phyloP scores from a whole-genome alignment of 1,140 invertebrate genomes.

The Bombus confusus region DNA sequence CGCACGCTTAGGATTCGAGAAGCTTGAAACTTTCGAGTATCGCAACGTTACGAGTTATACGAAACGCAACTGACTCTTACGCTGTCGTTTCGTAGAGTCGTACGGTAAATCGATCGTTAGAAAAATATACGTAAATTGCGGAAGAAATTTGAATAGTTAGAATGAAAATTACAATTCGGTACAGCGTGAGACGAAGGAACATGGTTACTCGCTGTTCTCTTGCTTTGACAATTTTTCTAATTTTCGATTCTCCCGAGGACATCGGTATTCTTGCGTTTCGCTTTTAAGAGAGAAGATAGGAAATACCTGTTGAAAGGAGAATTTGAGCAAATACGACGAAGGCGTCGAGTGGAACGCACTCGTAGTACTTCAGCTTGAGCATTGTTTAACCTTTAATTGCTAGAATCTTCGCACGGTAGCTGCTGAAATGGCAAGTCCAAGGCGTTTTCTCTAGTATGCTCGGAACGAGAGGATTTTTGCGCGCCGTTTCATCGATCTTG shows the following conservation, averaged over 20 bases:
- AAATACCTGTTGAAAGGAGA: background rate
- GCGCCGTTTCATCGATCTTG: background rate
- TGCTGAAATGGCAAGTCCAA: constrained; percentile 35
- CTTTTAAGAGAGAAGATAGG: background rate
- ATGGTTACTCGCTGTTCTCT: no score
- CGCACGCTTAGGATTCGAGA: background rate
- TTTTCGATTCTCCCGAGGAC: no score
- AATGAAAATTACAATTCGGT: no score
- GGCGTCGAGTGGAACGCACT: background rate
- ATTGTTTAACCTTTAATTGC: constrained; percentile 47
- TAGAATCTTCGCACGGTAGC: constrained; percentile 27
- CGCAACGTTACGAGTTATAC: background rate
- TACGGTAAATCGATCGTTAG: no score
- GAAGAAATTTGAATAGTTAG: no score
- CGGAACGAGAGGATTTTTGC: background rate
- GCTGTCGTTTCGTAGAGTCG: background rate
- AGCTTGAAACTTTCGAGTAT: background rate
- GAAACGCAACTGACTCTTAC: background rate
- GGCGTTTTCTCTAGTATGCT: background rate
- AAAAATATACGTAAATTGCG: no score
- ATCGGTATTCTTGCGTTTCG: no score
- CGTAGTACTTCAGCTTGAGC: background rate
- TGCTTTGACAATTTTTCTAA: no score
- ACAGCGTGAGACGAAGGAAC: no score
- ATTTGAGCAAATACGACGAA: background rate